These are phyloP conservation scores for Bellardia bayeri DNA, from an alignment of 2,888 invertebrate genomes.

Conservation along the genomic window DNA sequence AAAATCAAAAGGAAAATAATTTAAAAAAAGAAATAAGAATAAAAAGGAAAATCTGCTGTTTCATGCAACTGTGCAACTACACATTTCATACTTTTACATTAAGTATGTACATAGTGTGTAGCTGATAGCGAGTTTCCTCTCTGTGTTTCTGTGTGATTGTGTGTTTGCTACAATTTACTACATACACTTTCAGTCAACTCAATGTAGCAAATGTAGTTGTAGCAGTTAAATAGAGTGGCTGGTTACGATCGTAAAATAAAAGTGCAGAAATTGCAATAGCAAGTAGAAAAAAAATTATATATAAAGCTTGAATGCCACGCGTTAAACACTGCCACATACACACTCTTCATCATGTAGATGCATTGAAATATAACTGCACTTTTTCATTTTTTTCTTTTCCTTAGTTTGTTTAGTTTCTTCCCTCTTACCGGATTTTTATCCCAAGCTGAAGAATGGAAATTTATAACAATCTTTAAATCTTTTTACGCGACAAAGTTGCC, in stretches of 20 bases:
- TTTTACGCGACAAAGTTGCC: slow-evolving; percentile 74
- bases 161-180: slow-evolving; percentile 28
- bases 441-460: slow-evolving; percentile 61
- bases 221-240: slow-evolving; percentile 66
- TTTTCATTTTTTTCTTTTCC: slow-evolving; percentile 31
- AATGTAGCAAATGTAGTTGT: slow-evolving; percentile 60
- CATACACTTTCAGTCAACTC: slow-evolving; percentile 49
- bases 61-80: slow-evolving; percentile 59
- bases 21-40: background rate
- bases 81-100: slow-evolving; percentile 53
- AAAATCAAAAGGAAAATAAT: slow-evolving; percentile 20
- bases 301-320: slow-evolving; percentile 50
- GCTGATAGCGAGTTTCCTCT: slow-evolving; percentile 4
- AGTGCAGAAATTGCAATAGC: slow-evolving; percentile 19
- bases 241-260: slow-evolving; percentile 59
- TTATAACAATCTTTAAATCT: slow-evolving; percentile 75
- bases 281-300: slow-evolving; percentile 7
- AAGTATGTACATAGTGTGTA: background rate
- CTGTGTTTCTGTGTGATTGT: slow-evolving; percentile 5
- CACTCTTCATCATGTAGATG: background rate
- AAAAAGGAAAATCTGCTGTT: slow-evolving; percentile 40
- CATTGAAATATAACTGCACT: slow-evolving; percentile 50
- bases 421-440: background rate
- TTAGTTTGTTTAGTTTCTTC: background rate
- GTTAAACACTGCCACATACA: slow-evolving; percentile 51